Evolutionary conservation across 2,797 vertebrate species (phyloP).

Genomic region (Neomorphus geoffroyi): DNA sequence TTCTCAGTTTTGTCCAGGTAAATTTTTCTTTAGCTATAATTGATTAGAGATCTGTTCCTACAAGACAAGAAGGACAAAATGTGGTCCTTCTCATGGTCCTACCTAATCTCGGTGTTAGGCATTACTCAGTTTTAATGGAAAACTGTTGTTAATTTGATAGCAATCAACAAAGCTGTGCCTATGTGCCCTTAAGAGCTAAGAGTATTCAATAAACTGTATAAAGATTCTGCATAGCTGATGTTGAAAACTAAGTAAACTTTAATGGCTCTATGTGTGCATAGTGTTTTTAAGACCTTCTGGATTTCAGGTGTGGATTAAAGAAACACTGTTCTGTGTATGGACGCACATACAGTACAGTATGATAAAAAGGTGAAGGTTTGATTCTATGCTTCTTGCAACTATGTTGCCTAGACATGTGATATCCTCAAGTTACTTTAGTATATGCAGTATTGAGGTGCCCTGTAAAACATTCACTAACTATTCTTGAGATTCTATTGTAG

Average conservation of each 20-base stretch:
- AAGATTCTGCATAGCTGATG: background rate
- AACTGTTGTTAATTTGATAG: background rate
- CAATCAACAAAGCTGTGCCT: no score
- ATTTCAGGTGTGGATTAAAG: background rate
- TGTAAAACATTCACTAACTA: background rate
- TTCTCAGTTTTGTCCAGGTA: background rate
- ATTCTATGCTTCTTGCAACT: background rate
- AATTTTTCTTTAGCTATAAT: background rate
- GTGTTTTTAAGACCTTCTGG: background rate
- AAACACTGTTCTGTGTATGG: background rate
- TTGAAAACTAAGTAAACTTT: background rate
- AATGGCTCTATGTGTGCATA: background rate
- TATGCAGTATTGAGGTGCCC: background rate
- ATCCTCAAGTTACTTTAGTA: background rate
- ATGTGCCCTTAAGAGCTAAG: background rate
- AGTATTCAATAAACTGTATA: background rate
- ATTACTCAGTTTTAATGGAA: background rate
- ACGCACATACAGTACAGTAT: background rate
- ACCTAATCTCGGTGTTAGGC: background rate
- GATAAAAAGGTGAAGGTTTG: background rate
- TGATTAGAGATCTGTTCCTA: background rate
- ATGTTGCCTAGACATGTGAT: background rate
- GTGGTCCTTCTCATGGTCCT: background rate
- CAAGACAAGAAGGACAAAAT: background rate
- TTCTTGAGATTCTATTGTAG: background rate